phyloP scores from a whole-genome alignment of 2,888 invertebrate genomes.

The Proisotoma minuta region DNA sequence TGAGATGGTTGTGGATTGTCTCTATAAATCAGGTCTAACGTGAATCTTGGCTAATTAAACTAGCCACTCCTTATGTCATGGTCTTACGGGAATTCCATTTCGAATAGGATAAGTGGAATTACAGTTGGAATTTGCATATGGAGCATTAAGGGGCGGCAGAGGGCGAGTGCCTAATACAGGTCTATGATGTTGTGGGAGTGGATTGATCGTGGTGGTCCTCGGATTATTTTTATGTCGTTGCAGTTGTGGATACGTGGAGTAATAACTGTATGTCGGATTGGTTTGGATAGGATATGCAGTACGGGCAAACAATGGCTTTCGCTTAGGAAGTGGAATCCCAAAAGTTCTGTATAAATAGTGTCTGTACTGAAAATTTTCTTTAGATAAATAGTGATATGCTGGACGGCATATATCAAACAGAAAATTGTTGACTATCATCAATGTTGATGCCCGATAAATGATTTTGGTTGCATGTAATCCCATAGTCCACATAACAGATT shows the following conservation, averaged over 20 bases:
- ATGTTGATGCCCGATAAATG: slow-evolving; percentile 36
- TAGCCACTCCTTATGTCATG: too few relatives aligned
- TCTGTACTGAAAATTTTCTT: slow-evolving; percentile 40
- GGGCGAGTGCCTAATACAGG: not conserved
- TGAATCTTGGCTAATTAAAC: too few relatives aligned
- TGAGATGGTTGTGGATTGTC: too few relatives aligned
- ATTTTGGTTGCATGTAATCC: slow-evolving; percentile 37
- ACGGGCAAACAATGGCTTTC: slow-evolving; percentile 24
- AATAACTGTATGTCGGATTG: slow-evolving; percentile 19
- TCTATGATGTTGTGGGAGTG: not conserved
- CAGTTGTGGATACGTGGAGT: slow-evolving; percentile 37
- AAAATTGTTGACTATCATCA: slow-evolving; percentile 42
- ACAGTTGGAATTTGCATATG: too few relatives aligned
- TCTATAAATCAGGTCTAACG: too few relatives aligned
- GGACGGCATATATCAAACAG: slow-evolving; percentile 41
- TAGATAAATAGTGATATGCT: slow-evolving; percentile 37
- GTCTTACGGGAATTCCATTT: too few relatives aligned
- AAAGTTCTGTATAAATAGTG: slow-evolving; percentile 34
- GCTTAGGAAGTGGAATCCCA: slow-evolving; percentile 28
- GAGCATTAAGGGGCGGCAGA: too few relatives aligned
- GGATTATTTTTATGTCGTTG: not conserved
- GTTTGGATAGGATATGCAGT: slow-evolving; percentile 14
- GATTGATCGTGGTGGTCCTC: slow-evolving; percentile 2
- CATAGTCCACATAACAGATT: slow-evolving; percentile 32
- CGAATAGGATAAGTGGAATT: too few relatives aligned